Evolutionary conservation across 2,113 vertebrate species (phyloP).

Genomic region (Pygoscelis antarcticus): DNA sequence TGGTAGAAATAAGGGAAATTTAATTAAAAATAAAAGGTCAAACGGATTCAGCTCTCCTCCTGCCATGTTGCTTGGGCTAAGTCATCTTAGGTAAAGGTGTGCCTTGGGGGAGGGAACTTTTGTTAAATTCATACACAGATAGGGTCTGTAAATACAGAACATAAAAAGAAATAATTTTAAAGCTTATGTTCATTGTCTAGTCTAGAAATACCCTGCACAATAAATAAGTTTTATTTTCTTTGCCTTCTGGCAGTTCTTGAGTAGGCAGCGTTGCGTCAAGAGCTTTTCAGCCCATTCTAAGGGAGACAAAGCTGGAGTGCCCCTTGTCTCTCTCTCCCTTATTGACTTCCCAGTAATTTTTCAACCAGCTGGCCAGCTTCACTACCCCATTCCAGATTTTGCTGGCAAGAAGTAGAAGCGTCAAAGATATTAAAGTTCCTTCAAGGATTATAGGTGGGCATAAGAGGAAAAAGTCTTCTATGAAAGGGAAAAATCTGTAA

Average conservation of each 20-base stretch:
- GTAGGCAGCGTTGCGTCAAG: neutral
- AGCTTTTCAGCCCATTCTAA: neutral
- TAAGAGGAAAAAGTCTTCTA: neutral
- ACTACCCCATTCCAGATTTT: neutral
- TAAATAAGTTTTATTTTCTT: neutral
- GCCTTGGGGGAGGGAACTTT: neutral
- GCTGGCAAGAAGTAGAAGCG: neutral
- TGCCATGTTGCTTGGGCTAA: neutral
- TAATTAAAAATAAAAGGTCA: constrained; percentile 29
- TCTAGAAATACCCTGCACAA: neutral
- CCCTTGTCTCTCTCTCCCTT: neutral
- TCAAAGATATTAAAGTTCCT: neutral
- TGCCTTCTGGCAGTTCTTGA: neutral
- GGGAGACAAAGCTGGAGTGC: neutral
- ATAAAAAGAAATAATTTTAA: neutral
- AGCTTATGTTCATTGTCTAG: neutral
- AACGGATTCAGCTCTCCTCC: neutral
- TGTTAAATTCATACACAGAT: neutral
- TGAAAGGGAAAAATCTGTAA: neutral
- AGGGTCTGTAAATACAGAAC: neutral
- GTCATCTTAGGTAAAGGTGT: neutral
- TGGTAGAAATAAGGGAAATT: neutral
- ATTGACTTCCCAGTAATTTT: neutral
- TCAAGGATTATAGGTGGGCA: neutral
- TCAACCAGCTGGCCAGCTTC: neutral